Evolutionary conservation across 2,113 vertebrate genomes (phyloP).

Genomic region (Sula dactylatra): DNA sequence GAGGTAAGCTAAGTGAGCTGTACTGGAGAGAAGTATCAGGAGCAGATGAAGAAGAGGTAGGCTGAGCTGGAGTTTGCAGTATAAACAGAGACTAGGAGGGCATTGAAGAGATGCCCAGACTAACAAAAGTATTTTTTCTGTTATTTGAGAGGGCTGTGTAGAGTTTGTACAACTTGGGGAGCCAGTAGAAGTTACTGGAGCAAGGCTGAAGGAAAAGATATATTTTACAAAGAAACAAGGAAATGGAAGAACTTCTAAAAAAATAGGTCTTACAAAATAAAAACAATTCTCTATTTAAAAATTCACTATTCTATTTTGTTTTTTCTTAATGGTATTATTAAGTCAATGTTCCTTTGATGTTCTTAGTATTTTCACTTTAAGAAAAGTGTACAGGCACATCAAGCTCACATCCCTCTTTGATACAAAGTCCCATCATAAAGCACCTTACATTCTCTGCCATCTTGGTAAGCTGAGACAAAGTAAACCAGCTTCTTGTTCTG

Average conservation of each 20-base stretch:
- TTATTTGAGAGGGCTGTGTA: neutral
- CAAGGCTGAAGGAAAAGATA: neutral
- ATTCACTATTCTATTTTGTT: fast-evolving
- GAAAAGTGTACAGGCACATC: neutral
- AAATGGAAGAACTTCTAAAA: neutral
- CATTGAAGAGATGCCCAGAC: neutral
- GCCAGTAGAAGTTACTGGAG: neutral
- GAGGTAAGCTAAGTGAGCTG: neutral
- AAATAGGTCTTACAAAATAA: neutral
- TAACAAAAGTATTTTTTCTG: neutral
- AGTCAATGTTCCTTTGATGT: neutral
- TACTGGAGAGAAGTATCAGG: neutral
- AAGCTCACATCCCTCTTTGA: neutral
- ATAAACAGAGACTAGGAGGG: neutral
- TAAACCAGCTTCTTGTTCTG: neutral
- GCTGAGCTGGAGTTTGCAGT: neutral
- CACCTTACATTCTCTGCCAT: neutral
- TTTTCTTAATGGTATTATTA: neutral
- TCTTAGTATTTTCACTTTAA: neutral
- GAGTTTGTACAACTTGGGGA: neutral
- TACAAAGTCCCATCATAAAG: neutral
- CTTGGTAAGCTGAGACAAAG: neutral
- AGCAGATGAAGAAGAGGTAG: neutral
- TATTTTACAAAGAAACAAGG: neutral
- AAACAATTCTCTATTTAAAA: neutral